These are phyloP conservation scores for Drosophila anomelani DNA, from an alignment of 2,888 invertebrate genomes.

Conservation along the genomic window DNA sequence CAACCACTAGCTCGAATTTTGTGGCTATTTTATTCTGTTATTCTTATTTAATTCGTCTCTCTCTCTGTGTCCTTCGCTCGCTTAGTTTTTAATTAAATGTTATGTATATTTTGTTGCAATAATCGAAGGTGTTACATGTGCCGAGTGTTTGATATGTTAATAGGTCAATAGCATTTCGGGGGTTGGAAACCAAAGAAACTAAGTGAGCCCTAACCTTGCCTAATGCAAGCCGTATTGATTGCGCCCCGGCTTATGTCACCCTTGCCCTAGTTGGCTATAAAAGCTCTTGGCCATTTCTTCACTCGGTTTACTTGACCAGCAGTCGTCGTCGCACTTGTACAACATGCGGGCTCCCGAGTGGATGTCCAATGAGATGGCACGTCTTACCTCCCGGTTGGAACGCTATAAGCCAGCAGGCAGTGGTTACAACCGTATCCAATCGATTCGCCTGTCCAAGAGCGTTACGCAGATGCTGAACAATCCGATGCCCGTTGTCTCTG, in stretches of 20 bases:
- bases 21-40: conserved; percentile 39
- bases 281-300: conserved; percentile 41
- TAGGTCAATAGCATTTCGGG: conserved; percentile 63
- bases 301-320: conserved; percentile 56
- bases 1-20: conserved; percentile 45
- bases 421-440: conserved; percentile 83
- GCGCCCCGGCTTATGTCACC: conserved; percentile 53
- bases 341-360: conserved; percentile 80
- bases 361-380: conserved; percentile 82
- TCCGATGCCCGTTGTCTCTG: conserved; percentile 65
- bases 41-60: conserved; percentile 45
- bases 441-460: conserved; percentile 81
- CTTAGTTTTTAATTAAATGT: conserved; percentile 62
- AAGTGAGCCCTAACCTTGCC: conserved; percentile 30
- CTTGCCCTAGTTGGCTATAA: conserved; percentile 50
- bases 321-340: conserved; percentile 13
- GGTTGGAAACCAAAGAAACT: conserved; percentile 56
- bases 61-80: conserved; percentile 38
- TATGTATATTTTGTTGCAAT: conserved; percentile 57
- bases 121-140: conserved; percentile 43
- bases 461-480: conserved; percentile 83
- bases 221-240: conserved; percentile 68
- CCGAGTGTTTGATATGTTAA: conserved; percentile 48
- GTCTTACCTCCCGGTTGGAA: conserved; percentile 77
- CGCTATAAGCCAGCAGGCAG: conserved; percentile 81